phyloP scores from a whole-genome alignment of 2,888 invertebrate genomes.

The Leucoma salicis region DNA sequence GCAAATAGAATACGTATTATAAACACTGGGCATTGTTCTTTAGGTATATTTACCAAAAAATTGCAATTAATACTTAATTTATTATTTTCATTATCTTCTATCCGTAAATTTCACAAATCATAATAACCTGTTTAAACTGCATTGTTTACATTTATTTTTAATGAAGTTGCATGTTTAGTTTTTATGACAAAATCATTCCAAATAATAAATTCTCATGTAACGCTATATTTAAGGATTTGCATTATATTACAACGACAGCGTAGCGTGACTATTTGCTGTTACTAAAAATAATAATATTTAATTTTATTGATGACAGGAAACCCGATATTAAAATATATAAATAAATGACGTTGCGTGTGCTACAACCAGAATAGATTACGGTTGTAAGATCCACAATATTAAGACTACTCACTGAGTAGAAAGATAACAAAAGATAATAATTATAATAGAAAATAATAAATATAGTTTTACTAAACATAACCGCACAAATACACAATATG shows the following conservation, averaged over 20 bases:
- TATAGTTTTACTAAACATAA: no score
- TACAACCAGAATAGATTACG: no score
- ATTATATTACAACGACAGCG: not conserved
- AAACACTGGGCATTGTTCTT: no score
- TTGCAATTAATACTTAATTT: no score
- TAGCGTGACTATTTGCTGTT: conserved; percentile 2
- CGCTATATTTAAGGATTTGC: not conserved
- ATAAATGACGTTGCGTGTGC: not conserved
- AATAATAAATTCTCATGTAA: not conserved
- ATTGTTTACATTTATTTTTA: conserved; percentile 5
- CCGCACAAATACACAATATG: no score
- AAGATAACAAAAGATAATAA: no score
- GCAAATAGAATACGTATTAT: no score
- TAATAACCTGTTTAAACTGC: not conserved
- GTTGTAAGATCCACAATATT: no score
- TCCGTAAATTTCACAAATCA: conserved; percentile 1
- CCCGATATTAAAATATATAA: not conserved
- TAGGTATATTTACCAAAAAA: no score
- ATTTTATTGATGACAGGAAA: not conserved
- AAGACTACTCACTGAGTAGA: no score
- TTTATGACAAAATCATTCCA: not conserved
- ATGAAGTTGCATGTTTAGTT: not conserved
- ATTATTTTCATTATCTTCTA: conserved; percentile 3
- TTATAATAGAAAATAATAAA: no score
- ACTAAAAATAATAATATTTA: conserved; percentile 2